Conservation (phyloP, 2,888 invertebrate genomes). For the Ligdia adustata region DNA sequence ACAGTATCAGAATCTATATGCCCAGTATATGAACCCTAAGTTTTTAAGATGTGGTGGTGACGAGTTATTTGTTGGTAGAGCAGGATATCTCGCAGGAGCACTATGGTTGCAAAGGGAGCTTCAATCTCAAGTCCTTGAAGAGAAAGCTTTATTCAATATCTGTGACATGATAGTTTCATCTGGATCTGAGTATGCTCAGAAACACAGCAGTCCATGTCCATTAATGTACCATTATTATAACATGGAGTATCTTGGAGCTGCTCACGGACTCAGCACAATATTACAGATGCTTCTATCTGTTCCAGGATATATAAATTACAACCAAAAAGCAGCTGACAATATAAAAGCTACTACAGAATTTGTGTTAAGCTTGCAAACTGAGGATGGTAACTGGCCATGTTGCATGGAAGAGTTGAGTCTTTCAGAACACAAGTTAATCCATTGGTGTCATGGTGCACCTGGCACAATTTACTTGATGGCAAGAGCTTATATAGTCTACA, state of each 20-base stretch:
- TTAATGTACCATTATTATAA: conserved; percentile 92
- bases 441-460: conserved; percentile 96
- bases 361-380: conserved; percentile 86
- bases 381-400: conserved; percentile 90
- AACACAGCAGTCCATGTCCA: conserved; percentile 84
- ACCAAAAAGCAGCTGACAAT: conserved; percentile 80
- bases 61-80: conserved; percentile 93
- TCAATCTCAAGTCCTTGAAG: conserved; percentile 64
- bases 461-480: conserved; percentile 92
- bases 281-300: conserved; percentile 81
- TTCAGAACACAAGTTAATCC: conserved; percentile 88
- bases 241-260: conserved; percentile 89
- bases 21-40: conserved; percentile 60
- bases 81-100: conserved; percentile 92
- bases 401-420: conserved; percentile 87
- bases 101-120: conserved; percentile 87
- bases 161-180: conserved; percentile 88
- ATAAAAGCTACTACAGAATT: conserved; percentile 87
- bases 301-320: conserved; percentile 80
- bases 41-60: conserved; percentile 89
- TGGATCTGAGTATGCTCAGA: conserved; percentile 87
- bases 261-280: conserved; percentile 83
- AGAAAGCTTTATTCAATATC: conserved; percentile 83
- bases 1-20: conserved; percentile 66
- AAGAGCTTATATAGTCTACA: conserved; percentile 89